These are phyloP conservation scores for Neodon shergylaensis DNA, from an alignment of 2,113 vertebrate genomes.

Conservation along the genomic window DNA sequence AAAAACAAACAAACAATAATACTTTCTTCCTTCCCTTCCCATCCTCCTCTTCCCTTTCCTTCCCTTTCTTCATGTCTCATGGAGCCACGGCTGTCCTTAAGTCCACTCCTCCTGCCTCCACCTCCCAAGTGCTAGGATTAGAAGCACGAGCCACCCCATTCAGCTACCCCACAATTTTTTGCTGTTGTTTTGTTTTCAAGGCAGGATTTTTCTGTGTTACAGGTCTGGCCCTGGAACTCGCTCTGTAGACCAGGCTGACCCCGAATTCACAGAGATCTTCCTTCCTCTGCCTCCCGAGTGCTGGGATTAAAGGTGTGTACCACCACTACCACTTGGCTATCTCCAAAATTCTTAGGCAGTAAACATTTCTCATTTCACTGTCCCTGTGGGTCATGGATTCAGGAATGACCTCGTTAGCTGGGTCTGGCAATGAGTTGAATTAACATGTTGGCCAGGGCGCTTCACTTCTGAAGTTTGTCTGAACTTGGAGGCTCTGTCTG, in stretches of 20 bases:
- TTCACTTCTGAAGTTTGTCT: neutral
- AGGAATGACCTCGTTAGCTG: neutral
- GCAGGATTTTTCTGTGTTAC: too few species aligned
- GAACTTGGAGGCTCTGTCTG: neutral
- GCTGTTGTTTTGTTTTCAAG: too few species aligned
- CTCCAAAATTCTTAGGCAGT: neutral
- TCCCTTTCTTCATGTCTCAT: neutral
- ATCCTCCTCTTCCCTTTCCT: neutral
- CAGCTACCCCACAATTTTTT: neutral
- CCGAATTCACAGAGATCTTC: too few species aligned
- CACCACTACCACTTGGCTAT: too few species aligned
- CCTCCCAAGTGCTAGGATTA: neutral
- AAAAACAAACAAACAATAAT: neutral
- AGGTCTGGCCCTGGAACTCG: too few species aligned
- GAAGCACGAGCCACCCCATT: neutral
- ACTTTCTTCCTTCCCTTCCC: neutral
- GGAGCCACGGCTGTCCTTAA: neutral
- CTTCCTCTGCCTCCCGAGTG: too few species aligned
- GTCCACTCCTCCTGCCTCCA: too few species aligned
- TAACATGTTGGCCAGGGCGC: neutral
- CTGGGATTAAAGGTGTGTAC: too few species aligned
- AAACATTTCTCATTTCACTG: neutral
- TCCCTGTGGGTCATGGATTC: neutral
- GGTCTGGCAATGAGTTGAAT: neutral
- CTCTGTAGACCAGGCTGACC: too few species aligned